A percentile compares a stretch with the other conserved stretches of the same genome.
Evolutionary conservation across 2,797 vertebrate genomes (phyloP).

Genomic region (Gambusia yucatana): DNA sequence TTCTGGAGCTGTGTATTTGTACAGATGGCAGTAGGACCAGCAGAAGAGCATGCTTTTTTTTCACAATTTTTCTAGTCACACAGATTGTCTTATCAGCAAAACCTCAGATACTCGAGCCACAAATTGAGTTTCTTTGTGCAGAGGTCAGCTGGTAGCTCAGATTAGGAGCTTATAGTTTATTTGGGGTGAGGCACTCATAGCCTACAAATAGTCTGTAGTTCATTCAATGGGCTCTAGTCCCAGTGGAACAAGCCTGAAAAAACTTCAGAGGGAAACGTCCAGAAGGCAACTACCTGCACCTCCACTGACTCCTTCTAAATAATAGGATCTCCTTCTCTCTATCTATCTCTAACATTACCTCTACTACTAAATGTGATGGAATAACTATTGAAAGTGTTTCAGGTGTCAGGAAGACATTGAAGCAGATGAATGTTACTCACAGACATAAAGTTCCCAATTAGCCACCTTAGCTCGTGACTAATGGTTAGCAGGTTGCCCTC

Average conservation of each 20-base stretch:
- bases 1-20: too few species aligned
- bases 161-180: not conserved
- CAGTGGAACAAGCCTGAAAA: not conserved
- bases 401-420: not conserved
- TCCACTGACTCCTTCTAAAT: not conserved
- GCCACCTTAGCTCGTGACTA: not conserved
- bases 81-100: not conserved
- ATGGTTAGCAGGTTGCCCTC: slow-evolving; percentile 16
- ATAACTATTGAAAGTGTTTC: not conserved
- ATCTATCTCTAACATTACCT: too few species aligned
- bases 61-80: too few species aligned
- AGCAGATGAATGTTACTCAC: not conserved
- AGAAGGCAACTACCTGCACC: not conserved
- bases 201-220: not conserved
- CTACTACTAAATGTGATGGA: not conserved
- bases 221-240: too few species aligned
- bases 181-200: not conserved
- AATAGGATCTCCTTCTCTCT: not conserved
- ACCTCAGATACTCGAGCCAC: not conserved
- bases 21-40: too few species aligned
- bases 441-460: not conserved
- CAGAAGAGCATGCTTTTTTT: too few species aligned
- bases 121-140: not conserved
- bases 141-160: not conserved
- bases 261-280: not conserved